These are phyloP conservation scores for Actinia tenebrosa DNA, from an alignment of 64 coral and sea anemone species.

Conservation along the genomic window DNA sequence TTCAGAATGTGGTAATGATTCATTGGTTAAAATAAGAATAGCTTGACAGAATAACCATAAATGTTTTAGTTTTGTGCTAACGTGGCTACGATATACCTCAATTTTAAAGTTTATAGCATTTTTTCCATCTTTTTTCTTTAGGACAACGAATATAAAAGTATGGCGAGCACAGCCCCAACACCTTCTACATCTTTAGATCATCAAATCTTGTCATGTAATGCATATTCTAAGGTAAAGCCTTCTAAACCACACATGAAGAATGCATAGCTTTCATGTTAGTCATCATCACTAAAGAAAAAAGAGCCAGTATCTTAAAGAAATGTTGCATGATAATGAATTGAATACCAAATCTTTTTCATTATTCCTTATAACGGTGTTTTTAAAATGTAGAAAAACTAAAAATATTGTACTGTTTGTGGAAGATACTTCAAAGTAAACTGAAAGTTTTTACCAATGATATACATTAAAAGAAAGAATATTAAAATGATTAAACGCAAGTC, in stretches of 20 bases:
- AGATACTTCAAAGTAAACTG: too few species aligned
- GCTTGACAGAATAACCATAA: background rate
- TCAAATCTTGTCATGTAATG: conserved; percentile 4
- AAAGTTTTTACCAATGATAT: too few species aligned
- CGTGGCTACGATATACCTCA: background rate
- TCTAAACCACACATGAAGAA: background rate
- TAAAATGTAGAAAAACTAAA: too few species aligned
- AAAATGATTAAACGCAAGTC: too few species aligned
- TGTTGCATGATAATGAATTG: too few species aligned
- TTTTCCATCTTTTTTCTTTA: conserved; percentile 9
- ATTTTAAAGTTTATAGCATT: background rate
- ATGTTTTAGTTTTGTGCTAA: background rate
- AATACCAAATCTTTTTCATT: too few species aligned
- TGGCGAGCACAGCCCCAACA: conserved; percentile 13
- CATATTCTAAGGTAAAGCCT: conserved; percentile 10
- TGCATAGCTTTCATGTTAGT: background rate
- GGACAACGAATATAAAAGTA: conserved; percentile 6
- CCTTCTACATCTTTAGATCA: conserved; percentile 16
- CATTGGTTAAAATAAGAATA: background rate
- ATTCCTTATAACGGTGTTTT: too few species aligned
- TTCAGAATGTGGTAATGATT: background rate
- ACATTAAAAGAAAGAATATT: too few species aligned
- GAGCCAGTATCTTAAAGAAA: background rate
- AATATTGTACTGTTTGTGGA: too few species aligned
- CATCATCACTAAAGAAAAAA: background rate